Evolutionary conservation across 1,140 invertebrate species (phyloP).

Genomic region (Proales similis): DNA sequence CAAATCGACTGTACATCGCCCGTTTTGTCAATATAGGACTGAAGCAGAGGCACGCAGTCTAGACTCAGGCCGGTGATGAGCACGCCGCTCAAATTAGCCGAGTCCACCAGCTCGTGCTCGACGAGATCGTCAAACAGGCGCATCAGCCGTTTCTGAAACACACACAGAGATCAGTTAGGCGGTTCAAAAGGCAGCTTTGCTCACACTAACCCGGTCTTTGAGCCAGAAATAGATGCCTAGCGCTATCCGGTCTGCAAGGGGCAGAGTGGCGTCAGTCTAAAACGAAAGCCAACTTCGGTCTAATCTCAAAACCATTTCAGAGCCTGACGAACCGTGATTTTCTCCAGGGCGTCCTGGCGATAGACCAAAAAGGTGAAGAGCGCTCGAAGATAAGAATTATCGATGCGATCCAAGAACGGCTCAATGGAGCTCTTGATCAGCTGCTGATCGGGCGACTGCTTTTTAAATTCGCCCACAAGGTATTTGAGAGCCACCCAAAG

Average conservation of each 20-base stretch:
- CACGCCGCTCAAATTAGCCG: conserved; percentile 74
- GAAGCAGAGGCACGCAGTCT: conserved; percentile 65
- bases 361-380: too few relatives aligned
- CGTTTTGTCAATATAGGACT: conserved; percentile 77
- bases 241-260: conserved; percentile 5
- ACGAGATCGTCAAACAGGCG: conserved; percentile 69
- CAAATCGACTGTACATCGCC: conserved; percentile 85
- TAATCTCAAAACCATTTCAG: conserved; percentile 16
- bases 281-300: too few relatives aligned
- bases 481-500: conserved; percentile 26
- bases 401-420: too few relatives aligned
- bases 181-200: too few relatives aligned
- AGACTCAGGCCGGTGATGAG: conserved; percentile 65
- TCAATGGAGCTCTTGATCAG: too few relatives aligned
- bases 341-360: too few relatives aligned
- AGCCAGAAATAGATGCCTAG: conserved; percentile 15
- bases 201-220: too few relatives aligned
- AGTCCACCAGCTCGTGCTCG: conserved; percentile 61
- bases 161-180: conserved; percentile 17
- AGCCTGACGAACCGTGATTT: too few relatives aligned
- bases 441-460: not conserved
- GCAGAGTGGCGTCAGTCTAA: conserved; percentile 14
- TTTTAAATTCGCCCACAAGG: conserved; percentile 32
- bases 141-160: conserved; percentile 54
- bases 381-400: too few relatives aligned